These are phyloP conservation scores for Dastarcus helophoroides DNA, from an alignment of 2,888 invertebrate species.

Conservation along the genomic window DNA sequence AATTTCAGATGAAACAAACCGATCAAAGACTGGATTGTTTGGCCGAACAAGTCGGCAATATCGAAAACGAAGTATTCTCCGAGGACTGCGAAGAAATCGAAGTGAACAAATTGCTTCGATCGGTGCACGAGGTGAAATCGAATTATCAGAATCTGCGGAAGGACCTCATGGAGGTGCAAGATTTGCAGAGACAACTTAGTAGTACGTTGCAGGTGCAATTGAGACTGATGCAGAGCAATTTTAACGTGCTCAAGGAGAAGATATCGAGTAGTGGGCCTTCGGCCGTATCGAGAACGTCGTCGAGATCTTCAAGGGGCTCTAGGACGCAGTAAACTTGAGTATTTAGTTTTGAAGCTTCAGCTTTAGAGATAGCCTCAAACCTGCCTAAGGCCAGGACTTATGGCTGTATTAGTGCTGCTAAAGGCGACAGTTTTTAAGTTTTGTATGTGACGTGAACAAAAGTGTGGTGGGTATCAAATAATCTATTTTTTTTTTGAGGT, in stretches of 20 bases:
- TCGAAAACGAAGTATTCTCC: constrained; percentile 50
- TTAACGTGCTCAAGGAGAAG: constrained; percentile 58
- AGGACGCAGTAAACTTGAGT: too few relatives aligned
- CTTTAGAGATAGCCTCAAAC: too few relatives aligned
- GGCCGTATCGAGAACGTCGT: constrained; percentile 3
- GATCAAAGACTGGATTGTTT: constrained; percentile 62
- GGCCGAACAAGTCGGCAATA: constrained; percentile 61
- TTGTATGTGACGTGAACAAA: too few relatives aligned
- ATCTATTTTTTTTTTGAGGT: too few relatives aligned
- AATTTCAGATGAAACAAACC: constrained; percentile 59
- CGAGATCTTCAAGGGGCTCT: too few relatives aligned
- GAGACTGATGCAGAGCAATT: constrained; percentile 60
- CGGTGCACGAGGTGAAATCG: constrained; percentile 66
- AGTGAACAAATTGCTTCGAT: constrained; percentile 60
- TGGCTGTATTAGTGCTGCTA: too few relatives aligned
- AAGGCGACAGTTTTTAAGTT: too few relatives aligned
- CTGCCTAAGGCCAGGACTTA: too few relatives aligned
- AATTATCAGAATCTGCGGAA: constrained; percentile 70
- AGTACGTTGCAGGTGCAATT: constrained; percentile 62
- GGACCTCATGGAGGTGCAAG: constrained; percentile 70
- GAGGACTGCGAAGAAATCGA: constrained; percentile 45
- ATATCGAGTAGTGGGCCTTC: constrained; percentile 40
- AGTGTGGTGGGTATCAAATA: too few relatives aligned
- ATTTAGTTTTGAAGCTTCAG: too few relatives aligned
- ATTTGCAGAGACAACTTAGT: constrained; percentile 66